Base-by-base conservation (phyloP, 2,888 invertebrate species). In the Platerodrilus igneus region DNA sequence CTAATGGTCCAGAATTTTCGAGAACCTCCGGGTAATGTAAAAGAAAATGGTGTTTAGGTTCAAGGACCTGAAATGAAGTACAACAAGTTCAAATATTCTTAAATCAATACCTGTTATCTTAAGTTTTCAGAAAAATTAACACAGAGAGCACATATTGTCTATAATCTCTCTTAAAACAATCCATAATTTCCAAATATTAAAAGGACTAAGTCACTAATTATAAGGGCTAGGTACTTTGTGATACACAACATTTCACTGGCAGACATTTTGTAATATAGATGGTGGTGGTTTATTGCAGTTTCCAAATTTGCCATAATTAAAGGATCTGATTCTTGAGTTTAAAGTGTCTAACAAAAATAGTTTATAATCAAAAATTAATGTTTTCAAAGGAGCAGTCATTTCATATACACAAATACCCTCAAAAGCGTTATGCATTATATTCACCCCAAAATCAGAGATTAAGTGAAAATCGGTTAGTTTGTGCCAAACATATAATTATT, bases 401-500 rank as follows among this genome's bases (percentile, higher is more conserved):
- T 34, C 31, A 25, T 21, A 31, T 7, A 13, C 15, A 15, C 41
- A 37, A 21, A 51, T 20, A n/a, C 51, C 51, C 28, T 53, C 51
- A 27, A 51, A 47, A 15, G 57, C 8, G 36, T 57, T 55, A 35
- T 57, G 54, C 51, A 53, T 53, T 16, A 53, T 43, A 41, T 57
- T 57, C 17, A 50, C 42, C 34, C 21, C 37, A 43, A 34, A 48
- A 40, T 56, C 56, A 25, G 50, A 34, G 9, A 43, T 40, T 14
- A 55, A 41, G 41, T 56, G 46, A 50, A 53, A 59, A 23, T 45
- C 37, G 7, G 40, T 39, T 23, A 56, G 28, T 7, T 17, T n/a
- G 45, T 56, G 51, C 9, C 53, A 53, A 31, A 48, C 30, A 14
- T 50, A 57, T 32, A 34, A 13, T 37, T 53, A 51, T 33, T 50